These are phyloP conservation scores for Spermophilus dauricus DNA, from an alignment of 2,113 vertebrate species.

Conservation along the genomic window DNA sequence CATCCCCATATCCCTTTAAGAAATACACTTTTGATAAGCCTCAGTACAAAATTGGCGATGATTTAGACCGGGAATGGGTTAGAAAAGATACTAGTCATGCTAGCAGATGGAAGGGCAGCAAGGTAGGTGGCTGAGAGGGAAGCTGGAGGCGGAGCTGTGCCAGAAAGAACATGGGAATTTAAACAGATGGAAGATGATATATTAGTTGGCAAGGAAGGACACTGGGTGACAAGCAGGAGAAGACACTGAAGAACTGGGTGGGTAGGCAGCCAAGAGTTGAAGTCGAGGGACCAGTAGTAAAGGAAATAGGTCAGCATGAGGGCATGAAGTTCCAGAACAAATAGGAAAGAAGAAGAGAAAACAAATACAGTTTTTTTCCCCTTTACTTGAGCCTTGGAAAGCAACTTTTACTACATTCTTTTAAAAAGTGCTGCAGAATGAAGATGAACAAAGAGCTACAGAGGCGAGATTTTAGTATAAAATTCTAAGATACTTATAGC, in stretches of 20 bases:
- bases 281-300: neutral
- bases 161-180: slow-evolving; percentile 73
- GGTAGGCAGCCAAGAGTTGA: slow-evolving; percentile 32
- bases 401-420: neutral
- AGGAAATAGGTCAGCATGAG: neutral
- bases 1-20: neutral
- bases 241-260: slow-evolving; percentile 14
- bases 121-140: slow-evolving; percentile 75
- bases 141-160: slow-evolving; percentile 66
- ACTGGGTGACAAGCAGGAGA: slow-evolving; percentile 54
- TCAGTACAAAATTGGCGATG: neutral
- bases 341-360: neutral
- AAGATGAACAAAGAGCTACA: neutral
- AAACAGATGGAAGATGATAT: slow-evolving; percentile 81
- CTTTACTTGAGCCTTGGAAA: neutral
- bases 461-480: neutral
- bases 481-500: neutral
- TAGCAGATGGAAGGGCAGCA: slow-evolving; percentile 79
- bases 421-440: slow-evolving; percentile 1
- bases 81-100: slow-evolving; percentile 59
- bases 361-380: neutral
- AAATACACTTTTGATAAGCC: neutral
- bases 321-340: neutral
- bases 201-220: slow-evolving; percentile 70
- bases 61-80: slow-evolving; percentile 45